These are phyloP conservation scores for Minunthozetes semirufus DNA, from an alignment of 2,888 invertebrate species.

Conservation along the genomic window DNA sequence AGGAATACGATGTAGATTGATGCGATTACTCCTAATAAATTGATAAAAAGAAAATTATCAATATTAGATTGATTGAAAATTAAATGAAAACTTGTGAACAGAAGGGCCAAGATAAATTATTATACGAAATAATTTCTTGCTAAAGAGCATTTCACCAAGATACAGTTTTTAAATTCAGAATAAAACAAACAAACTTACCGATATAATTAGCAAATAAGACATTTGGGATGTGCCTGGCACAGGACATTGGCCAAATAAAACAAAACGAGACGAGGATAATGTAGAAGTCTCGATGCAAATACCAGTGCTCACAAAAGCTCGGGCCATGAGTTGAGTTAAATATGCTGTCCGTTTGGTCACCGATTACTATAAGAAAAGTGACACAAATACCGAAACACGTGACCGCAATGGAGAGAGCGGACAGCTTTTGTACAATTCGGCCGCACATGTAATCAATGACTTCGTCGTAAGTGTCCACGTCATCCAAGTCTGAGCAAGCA, in stretches of 20 bases:
- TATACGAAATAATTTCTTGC: too few relatives aligned
- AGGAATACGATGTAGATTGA: slow-evolving; percentile 29
- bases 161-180: too few relatives aligned
- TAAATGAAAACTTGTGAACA: too few relatives aligned
- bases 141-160: too few relatives aligned
- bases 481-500: too few relatives aligned
- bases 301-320: too few relatives aligned
- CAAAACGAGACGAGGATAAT: neutral
- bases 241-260: neutral
- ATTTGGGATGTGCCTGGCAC: neutral
- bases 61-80: too few relatives aligned
- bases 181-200: too few relatives aligned
- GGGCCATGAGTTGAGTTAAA: neutral
- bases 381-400: slow-evolving; percentile 52
- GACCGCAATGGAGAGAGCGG: slow-evolving; percentile 47
- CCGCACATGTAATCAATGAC: slow-evolving; percentile 50
- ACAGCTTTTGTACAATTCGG: slow-evolving; percentile 46
- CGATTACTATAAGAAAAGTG: slow-evolving; percentile 52
- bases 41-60: too few relatives aligned
- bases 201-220: neutral
- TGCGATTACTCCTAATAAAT: slow-evolving; percentile 19
- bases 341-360: slow-evolving; percentile 50
- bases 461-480: too few relatives aligned
- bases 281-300: too few relatives aligned
- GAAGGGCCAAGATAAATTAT: too few relatives aligned